phyloP scores from a whole-genome alignment of 2,113 vertebrate species.

The Mola mola region DNA sequence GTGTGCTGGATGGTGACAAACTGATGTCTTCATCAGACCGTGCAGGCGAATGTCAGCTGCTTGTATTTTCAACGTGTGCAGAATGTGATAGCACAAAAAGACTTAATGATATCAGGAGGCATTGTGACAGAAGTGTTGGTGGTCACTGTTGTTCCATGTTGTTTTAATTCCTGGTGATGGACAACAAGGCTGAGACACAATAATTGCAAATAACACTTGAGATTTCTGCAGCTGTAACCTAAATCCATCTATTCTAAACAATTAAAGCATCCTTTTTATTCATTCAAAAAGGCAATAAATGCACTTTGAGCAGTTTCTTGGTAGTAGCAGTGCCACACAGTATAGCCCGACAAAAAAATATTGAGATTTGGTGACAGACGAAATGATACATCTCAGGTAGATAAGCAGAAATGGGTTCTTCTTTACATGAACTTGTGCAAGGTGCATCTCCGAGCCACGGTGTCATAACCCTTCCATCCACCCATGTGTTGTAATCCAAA shows the following conservation, averaged over 20 bases:
- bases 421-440: neutral
- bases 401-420: neutral
- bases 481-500: neutral
- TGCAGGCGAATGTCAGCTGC: no score
- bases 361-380: neutral
- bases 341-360: neutral
- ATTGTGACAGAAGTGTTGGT: neutral
- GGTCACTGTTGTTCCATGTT: neutral
- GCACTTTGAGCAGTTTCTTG: neutral
- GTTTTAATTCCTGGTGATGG: conserved; percentile 15
- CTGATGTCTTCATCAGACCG: no score
- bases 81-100: no score
- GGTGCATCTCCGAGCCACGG: neutral
- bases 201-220: neutral
- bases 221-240: no score
- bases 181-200: conserved; percentile 20
- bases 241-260: neutral
- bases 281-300: neutral
- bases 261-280: neutral
- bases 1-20: no score
- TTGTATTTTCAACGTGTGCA: no score
- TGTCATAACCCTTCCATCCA: neutral
- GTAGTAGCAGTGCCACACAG: neutral
- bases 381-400: neutral
- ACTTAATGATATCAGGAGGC: neutral